Percentiles rank a stretch among this genome's conserved stretches.
These are phyloP conservation scores for Phrynosoma blainvillii DNA, from an alignment of 2,113 vertebrate genomes.

Conservation along the genomic window DNA sequence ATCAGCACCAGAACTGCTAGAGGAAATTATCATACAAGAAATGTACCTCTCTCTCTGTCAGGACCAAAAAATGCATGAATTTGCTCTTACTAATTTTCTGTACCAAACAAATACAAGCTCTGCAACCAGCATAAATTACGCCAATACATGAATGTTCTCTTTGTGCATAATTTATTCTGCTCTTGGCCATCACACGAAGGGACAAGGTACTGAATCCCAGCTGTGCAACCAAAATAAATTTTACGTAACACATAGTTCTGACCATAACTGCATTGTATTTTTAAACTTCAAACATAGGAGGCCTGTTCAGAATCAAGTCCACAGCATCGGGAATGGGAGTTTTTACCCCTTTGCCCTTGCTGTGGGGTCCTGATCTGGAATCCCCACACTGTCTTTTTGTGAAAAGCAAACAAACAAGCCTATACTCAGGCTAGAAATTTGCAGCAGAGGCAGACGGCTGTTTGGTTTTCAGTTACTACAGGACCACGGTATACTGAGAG, in stretches of 20 bases:
- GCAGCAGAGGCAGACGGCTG: background rate
- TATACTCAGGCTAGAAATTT: background rate
- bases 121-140: background rate
- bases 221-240: too few species aligned
- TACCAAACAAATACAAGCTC: background rate
- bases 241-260: background rate
- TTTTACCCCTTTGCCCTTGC: background rate
- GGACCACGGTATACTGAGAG: background rate
- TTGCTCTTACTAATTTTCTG: background rate
- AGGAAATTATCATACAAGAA: background rate
- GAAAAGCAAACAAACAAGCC: background rate
- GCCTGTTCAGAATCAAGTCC: background rate
- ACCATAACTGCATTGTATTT: background rate
- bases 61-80: background rate
- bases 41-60: background rate
- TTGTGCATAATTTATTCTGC: background rate
- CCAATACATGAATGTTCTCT: background rate
- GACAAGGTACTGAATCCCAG: too few species aligned
- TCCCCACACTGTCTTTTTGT: background rate
- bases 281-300: background rate
- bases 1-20: background rate
- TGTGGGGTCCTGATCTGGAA: background rate
- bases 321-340: background rate
- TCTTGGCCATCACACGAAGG: background rate
- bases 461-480: background rate